These are phyloP conservation scores for Amblyopsis rosae DNA, from an alignment of 2,113 vertebrate species.

Conservation along the genomic window DNA sequence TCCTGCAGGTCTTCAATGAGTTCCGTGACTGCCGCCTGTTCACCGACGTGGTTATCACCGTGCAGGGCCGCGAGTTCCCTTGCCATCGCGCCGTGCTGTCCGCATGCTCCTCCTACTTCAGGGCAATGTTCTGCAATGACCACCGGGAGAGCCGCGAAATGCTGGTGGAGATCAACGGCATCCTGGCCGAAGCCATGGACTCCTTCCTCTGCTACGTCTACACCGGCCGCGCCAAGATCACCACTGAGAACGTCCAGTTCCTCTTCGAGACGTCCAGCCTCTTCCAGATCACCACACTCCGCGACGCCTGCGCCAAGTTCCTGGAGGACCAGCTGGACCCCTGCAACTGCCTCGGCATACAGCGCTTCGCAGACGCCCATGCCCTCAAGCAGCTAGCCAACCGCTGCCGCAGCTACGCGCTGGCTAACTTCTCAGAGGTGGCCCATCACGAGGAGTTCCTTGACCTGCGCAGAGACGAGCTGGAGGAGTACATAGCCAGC, in stretches of 20 bases:
- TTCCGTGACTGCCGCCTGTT: slow-evolving; percentile 92
- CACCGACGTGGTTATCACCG: slow-evolving; percentile 94
- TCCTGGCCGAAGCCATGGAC: slow-evolving; percentile 95
- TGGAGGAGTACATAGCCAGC: slow-evolving; percentile 90
- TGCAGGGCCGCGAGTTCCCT: slow-evolving; percentile 91
- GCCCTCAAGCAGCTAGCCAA: slow-evolving; percentile 91
- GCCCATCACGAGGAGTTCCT: slow-evolving; percentile 94
- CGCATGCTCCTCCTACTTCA: slow-evolving; percentile 94
- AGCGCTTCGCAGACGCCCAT: slow-evolving; percentile 93
- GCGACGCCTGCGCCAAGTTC: slow-evolving; percentile 96
- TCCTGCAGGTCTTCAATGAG: slow-evolving; percentile 96
- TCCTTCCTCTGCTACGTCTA: slow-evolving; percentile 96
- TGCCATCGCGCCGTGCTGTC: slow-evolving; percentile 94
- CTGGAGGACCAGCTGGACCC: slow-evolving; percentile 96
- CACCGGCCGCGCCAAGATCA: slow-evolving; percentile 95
- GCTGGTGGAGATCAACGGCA: slow-evolving; percentile 94
- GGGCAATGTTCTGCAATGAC: slow-evolving; percentile 96
- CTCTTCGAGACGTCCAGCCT: slow-evolving; percentile 96
- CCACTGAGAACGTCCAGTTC: slow-evolving; percentile 95
- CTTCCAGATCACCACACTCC: slow-evolving; percentile 91
- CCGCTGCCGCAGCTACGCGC: slow-evolving; percentile 87
- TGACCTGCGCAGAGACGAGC: slow-evolving; percentile 88
- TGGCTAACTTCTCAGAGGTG: slow-evolving; percentile 91
- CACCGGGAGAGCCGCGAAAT: slow-evolving; percentile 92
- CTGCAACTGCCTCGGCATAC: slow-evolving; percentile 96